Evolutionary conservation across 2,888 invertebrate genomes (phyloP).

Genomic region (Petrolisthes cinctipes): DNA sequence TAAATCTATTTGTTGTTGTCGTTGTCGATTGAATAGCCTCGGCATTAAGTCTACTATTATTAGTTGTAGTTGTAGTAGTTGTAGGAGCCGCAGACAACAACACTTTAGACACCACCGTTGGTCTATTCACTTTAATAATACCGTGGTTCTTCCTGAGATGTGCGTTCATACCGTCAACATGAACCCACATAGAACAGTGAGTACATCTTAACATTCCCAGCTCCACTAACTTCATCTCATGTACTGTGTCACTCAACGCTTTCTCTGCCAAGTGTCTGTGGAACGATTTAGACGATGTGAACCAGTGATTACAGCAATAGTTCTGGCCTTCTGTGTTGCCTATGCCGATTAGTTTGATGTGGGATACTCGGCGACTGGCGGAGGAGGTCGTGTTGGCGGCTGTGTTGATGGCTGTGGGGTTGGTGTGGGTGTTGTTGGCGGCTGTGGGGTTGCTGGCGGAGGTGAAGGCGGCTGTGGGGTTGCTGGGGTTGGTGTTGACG

Average conservation of each 20-base stretch:
- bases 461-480: background rate
- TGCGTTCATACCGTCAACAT: slow-evolving; percentile 31
- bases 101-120: background rate
- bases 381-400: background rate
- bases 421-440: background rate
- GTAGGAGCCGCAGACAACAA: too few species aligned
- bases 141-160: slow-evolving; percentile 53
- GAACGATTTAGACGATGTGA: slow-evolving; percentile 41
- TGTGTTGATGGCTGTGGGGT: slow-evolving; percentile 8
- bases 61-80: too few species aligned
- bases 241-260: slow-evolving; percentile 25
- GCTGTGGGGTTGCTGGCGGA: background rate
- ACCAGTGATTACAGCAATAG: slow-evolving; percentile 56
- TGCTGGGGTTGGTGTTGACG: background rate
- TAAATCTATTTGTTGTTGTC: too few species aligned
- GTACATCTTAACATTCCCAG: slow-evolving; percentile 52
- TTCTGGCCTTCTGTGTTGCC: slow-evolving; percentile 42
- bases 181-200: slow-evolving; percentile 52
- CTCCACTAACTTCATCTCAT: slow-evolving; percentile 51
- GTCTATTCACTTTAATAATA: slow-evolving; percentile 36
- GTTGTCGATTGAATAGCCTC: too few species aligned
- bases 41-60: too few species aligned
- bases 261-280: slow-evolving; percentile 49
- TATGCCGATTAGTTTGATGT: slow-evolving; percentile 41
- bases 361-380: slow-evolving; percentile 20